Base-by-base conservation (phyloP, 2,888 invertebrate species). In the Papilio gigon region DNA sequence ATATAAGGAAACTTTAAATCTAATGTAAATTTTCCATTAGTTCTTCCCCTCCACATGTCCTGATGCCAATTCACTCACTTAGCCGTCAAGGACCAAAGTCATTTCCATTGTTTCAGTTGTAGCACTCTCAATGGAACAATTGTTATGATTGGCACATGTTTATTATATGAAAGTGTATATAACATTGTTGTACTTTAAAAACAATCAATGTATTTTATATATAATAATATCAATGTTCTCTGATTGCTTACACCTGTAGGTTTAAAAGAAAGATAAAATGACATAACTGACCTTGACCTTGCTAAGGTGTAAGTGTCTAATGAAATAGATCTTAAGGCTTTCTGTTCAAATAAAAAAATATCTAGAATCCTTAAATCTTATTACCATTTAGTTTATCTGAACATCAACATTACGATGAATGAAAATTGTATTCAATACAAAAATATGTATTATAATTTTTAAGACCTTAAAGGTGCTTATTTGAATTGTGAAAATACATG, bases 71-170 rank as follows among this genome's bases (percentile, higher is more conserved):
- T 61, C 53, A 37, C 37, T 60, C 37, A 17, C 37, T 60, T 47
- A 33, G 47, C 40, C 1, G 37, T 40, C 53, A 20, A 35, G n/a
- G 9, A 14, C 40, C 61, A 67, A 67, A 62, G 67, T 63, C 62
- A 62, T 56, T 62, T 67, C 62, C 25, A 67, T 67, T 67, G 62
- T 67, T 56, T 56, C 62, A 56, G 33, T 42, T 37, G 40, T 47
- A 12, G 11, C 20, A n/a, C 14, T 44, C 30, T 12, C 20, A 65
- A 30, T 47, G 47, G 35, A 59, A 61, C 60, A 67, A 61, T 67
- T 61, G 60, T 22, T 12, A 12, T 56, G 30, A 30, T 50, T 50
- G 22, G 12, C 11, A 14, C 5, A 53, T 56, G 53, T 56, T 53
- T 30, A 30, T 56, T 56, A 56, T 56, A 30, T 17, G 30, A 53